These are phyloP conservation scores for Orius laevigatus DNA, from an alignment of 1,140 invertebrate genomes.

Conservation along the genomic window DNA sequence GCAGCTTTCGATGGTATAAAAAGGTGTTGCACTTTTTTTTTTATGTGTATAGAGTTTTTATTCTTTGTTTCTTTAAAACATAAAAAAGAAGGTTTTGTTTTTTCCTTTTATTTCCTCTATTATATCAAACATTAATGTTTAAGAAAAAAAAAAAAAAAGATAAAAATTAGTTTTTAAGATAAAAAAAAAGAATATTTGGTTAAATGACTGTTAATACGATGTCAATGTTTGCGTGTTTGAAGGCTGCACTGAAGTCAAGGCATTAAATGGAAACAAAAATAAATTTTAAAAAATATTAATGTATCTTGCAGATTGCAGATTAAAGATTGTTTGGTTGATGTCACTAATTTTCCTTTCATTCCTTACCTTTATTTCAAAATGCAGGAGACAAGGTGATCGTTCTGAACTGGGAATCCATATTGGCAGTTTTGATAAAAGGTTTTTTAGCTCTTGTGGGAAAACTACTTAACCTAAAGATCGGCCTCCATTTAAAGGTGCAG, in stretches of 20 bases:
- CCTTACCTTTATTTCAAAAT: slow-evolving; percentile 1
- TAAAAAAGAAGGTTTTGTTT: too few species aligned
- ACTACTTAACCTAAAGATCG: too few species aligned
- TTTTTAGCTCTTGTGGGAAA: too few species aligned
- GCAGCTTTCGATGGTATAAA: too few species aligned
- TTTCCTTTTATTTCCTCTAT: slow-evolving; percentile 10
- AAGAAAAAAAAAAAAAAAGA: slow-evolving; percentile 6
- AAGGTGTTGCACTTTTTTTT: not conserved
- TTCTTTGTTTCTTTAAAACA: too few species aligned
- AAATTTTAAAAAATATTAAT: slow-evolving; percentile 7
- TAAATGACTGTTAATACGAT: slow-evolving; percentile 16
- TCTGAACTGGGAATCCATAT: too few species aligned
- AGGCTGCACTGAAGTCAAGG: slow-evolving; percentile 9
- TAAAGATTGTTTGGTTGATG: slow-evolving; percentile 18
- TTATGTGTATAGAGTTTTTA: too few species aligned
- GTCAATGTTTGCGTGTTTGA: slow-evolving; percentile 17
- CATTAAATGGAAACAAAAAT: slow-evolving; percentile 1
- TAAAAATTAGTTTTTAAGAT: slow-evolving; percentile 14
- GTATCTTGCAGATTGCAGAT: slow-evolving; percentile 14
- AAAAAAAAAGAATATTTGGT: slow-evolving; percentile 12
- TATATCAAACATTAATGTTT: slow-evolving; percentile 14
- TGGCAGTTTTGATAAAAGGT: too few species aligned
- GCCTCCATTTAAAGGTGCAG: too few species aligned
- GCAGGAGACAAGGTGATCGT: too few species aligned
- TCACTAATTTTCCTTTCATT: slow-evolving; percentile 7